These are phyloP conservation scores for Lamellibrachia luymesi DNA, from an alignment of 1,140 invertebrate species.

Conservation along the genomic window DNA sequence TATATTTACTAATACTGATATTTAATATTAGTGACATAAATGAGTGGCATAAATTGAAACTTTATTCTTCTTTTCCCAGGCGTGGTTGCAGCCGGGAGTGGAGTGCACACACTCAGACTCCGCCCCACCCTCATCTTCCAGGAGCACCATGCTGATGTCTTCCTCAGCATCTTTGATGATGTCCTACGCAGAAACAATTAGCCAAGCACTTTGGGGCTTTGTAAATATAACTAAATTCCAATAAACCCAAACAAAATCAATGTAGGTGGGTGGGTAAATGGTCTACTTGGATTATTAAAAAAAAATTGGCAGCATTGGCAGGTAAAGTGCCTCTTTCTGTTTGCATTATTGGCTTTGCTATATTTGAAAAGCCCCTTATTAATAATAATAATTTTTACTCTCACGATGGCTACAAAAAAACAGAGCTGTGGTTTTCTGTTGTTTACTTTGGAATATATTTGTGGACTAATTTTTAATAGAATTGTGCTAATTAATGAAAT, in stretches of 20 bases:
- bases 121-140: constrained; percentile 88
- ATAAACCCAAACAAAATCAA: neutral
- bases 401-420: neutral
- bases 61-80: constrained; percentile 60
- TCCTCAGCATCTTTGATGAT: constrained; percentile 78
- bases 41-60: too few relatives aligned
- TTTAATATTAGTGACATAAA: too few relatives aligned
- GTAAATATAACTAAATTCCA: too few relatives aligned
- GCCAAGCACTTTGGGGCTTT: too few relatives aligned
- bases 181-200: constrained; percentile 61
- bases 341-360: too few relatives aligned
- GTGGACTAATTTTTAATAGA: neutral
- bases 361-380: too few relatives aligned
- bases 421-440: neutral
- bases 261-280: neutral
- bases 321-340: too few relatives aligned
- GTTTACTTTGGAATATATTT: neutral
- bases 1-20: too few relatives aligned
- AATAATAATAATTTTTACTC: neutral
- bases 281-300: too few relatives aligned
- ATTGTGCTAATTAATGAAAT: neutral
- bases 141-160: constrained; percentile 86
- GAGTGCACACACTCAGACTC: constrained; percentile 76
- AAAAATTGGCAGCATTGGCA: too few relatives aligned
- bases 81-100: constrained; percentile 85